Conservation (phyloP, 2,113 vertebrate species). For the Onychostoma macrolepis region DNA sequence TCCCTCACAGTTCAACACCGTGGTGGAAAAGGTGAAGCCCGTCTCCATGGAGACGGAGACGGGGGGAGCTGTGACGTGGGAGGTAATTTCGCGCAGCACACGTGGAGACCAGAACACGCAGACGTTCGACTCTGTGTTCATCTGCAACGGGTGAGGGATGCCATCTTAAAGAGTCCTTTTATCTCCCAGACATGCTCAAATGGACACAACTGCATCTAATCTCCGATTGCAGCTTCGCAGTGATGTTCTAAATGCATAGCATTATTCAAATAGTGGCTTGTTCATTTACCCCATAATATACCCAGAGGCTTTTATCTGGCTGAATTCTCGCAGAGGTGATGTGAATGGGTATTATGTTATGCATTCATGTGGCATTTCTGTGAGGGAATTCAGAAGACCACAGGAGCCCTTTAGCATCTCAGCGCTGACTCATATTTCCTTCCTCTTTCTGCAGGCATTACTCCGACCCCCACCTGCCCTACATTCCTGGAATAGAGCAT, state of each 20-base stretch:
- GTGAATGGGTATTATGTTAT: conserved; percentile 46
- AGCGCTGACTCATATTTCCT: conserved; percentile 43
- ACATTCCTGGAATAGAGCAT: conserved; percentile 74
- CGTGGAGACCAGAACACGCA: conserved; percentile 61
- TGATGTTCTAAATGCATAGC: conserved; percentile 19
- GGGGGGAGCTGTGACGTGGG: conserved; percentile 61
- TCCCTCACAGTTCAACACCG: conserved; percentile 66
- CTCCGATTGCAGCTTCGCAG: neutral
- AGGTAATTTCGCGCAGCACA: conserved; percentile 67
- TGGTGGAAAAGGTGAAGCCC: conserved; percentile 70
- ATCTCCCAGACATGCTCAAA: conserved; percentile 41
- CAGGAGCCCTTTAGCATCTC: conserved; percentile 25
- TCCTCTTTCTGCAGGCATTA: conserved; percentile 74
- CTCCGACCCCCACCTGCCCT: conserved; percentile 75
- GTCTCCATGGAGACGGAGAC: conserved; percentile 55
- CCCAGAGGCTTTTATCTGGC: conserved; percentile 30
- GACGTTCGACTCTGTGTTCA: conserved; percentile 71
- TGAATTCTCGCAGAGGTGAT: conserved; percentile 20
- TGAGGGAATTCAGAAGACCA: conserved; percentile 53
- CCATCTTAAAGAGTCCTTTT: conserved; percentile 41
- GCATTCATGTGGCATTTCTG: conserved; percentile 45
- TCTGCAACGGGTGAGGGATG: conserved; percentile 73
- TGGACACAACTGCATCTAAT: conserved; percentile 39
- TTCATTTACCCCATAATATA: conserved; percentile 27
- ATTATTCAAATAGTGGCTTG: conserved; percentile 32